These are phyloP conservation scores for Leucophora obtusa DNA, from an alignment of 2,888 invertebrate species.

Conservation along the genomic window DNA sequence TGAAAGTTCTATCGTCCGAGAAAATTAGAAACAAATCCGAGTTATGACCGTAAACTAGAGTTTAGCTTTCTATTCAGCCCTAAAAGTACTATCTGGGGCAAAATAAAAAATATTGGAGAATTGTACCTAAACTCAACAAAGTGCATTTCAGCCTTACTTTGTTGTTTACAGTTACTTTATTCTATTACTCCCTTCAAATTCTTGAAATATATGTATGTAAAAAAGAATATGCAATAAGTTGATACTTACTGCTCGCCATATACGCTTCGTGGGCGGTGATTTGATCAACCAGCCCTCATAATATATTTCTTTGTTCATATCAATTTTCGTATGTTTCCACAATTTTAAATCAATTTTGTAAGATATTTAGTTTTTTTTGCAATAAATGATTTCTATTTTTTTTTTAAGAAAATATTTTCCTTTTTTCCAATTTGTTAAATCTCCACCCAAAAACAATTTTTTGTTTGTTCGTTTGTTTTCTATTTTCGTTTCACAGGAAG, in stretches of 20 bases:
- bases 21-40: no score
- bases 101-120: no score
- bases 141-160: no score
- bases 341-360: constrained; percentile 66
- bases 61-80: no score
- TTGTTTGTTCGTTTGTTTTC: constrained; percentile 34
- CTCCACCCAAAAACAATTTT: constrained; percentile 57
- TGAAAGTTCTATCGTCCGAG: no score
- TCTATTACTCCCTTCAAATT: neutral
- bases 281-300: constrained; percentile 97
- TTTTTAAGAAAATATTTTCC: constrained; percentile 13
- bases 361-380: constrained; percentile 16
- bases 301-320: constrained; percentile 68
- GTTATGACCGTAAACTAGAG: no score
- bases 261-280: constrained; percentile 94
- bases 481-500: constrained; percentile 53
- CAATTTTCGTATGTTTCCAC: constrained; percentile 65
- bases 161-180: constrained; percentile 1
- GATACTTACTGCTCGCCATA: constrained; percentile 94
- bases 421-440: constrained; percentile 34
- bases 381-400: neutral
- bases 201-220: neutral
- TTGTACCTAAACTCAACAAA: no score
- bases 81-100: no score
- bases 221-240: constrained; percentile 26